Percentiles rank a stretch among this genome's conserved stretches.
These are phyloP conservation scores for Horisme vitalbata DNA, from an alignment of 2,888 invertebrate genomes.

Conservation along the genomic window DNA sequence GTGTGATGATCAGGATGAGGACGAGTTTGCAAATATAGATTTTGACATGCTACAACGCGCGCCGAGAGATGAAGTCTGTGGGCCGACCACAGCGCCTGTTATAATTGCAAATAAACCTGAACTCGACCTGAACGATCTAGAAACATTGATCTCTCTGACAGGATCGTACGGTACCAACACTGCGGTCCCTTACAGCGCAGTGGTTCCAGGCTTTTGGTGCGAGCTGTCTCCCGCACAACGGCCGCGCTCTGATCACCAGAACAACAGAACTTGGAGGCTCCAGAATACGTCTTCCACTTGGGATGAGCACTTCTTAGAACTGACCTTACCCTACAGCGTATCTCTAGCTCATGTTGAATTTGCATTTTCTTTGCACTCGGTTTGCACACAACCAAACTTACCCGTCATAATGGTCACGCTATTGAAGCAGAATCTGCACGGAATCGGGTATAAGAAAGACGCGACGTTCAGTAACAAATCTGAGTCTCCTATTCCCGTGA, in stretches of 20 bases:
- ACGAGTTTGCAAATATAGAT: conserved; percentile 80
- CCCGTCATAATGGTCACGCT: conserved; percentile 90
- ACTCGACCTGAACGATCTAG: conserved; percentile 83
- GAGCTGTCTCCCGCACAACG: conserved; percentile 96
- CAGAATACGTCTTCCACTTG: conserved; percentile 95
- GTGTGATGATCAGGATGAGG: conserved; percentile 88
- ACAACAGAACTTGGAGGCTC: conserved; percentile 94
- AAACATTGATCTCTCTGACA: conserved; percentile 88
- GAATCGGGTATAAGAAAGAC: conserved; percentile 79
- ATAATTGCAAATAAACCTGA: conserved; percentile 84
- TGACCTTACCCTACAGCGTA: conserved; percentile 90
- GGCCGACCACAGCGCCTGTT: conserved; percentile 55
- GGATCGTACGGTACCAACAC: conserved; percentile 86
- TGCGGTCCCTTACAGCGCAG: conserved; percentile 88
- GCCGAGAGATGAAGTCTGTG: conserved; percentile 61
- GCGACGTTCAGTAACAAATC: conserved; percentile 70
- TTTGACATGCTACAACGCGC: conserved; percentile 71
- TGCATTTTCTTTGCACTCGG: conserved; percentile 91
- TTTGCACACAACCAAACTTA: conserved; percentile 85
- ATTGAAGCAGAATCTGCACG: conserved; percentile 83
- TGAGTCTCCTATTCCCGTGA: conserved; percentile 64
- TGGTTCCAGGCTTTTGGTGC: conserved; percentile 96
- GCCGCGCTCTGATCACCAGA: conserved; percentile 93
- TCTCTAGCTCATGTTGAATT: conserved; percentile 95
- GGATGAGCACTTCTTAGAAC: conserved; percentile 96